phyloP scores from a whole-genome alignment of 2,113 vertebrate species.

The Bubo bubo region DNA sequence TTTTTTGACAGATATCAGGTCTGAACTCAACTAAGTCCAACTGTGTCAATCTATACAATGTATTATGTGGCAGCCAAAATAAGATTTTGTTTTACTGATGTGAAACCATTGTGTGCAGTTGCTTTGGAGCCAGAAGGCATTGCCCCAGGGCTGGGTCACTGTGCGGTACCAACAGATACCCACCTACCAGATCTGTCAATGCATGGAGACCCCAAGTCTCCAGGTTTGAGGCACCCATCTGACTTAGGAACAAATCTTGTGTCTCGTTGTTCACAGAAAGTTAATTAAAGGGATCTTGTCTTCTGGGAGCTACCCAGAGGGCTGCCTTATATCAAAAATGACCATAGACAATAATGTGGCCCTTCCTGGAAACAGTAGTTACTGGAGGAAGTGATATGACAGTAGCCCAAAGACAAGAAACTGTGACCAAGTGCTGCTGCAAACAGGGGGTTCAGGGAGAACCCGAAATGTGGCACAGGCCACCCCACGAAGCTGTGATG shows the following conservation, averaged over 20 bases:
- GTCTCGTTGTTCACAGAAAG: not conserved
- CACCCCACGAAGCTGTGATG: too few relatives aligned
- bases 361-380: not conserved
- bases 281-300: not conserved
- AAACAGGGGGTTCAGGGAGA: not conserved
- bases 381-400: not conserved
- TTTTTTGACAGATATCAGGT: not conserved
- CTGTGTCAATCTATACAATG: not conserved
- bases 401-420: not conserved
- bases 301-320: not conserved
- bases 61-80: not conserved
- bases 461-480: not conserved
- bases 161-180: not conserved
- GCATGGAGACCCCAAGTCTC: not conserved
- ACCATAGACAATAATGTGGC: too few relatives aligned
- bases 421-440: not conserved
- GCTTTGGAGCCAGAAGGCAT: not conserved
- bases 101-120: not conserved
- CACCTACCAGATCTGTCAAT: not conserved
- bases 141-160: not conserved
- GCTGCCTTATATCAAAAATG: not conserved
- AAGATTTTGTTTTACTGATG: not conserved
- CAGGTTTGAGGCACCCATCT: not conserved
- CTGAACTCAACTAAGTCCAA: not conserved
- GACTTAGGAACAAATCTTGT: not conserved